These are phyloP conservation scores for Cylloceria caligata DNA, from an alignment of 2,888 invertebrate genomes.

Conservation along the genomic window DNA sequence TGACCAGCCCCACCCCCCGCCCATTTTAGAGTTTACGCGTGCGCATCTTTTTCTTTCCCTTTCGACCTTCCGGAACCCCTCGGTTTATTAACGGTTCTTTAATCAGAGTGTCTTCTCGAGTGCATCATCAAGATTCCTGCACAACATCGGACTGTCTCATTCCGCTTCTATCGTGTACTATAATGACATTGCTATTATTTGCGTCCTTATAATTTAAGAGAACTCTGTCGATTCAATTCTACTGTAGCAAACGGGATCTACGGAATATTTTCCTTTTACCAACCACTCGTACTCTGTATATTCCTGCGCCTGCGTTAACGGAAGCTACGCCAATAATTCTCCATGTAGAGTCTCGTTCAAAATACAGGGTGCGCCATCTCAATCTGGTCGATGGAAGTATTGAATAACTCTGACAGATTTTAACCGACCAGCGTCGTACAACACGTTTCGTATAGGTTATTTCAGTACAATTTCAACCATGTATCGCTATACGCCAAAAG, in stretches of 20 bases:
- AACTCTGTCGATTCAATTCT: constrained; percentile 51
- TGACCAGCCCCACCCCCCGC: constrained; percentile 46
- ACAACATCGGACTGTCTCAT: constrained; percentile 21
- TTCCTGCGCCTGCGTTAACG: neutral
- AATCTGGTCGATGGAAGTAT: too few species aligned
- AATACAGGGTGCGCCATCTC: too few species aligned
- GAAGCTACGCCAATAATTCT: constrained; percentile 14
- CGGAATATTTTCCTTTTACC: constrained; percentile 36
- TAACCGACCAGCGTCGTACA: too few species aligned
- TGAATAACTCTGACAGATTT: too few species aligned
- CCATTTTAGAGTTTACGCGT: constrained; percentile 42
- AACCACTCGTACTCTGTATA: neutral
- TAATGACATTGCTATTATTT: constrained; percentile 44
- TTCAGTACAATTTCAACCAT: too few species aligned
- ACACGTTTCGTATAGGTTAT: too few species aligned
- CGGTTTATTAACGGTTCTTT: constrained; percentile 67
- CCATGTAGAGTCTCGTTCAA: neutral
- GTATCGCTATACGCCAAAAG: too few species aligned
- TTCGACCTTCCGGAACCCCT: constrained; percentile 35
- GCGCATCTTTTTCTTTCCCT: constrained; percentile 46
- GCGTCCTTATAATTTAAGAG: constrained; percentile 61
- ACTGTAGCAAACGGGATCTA: constrained; percentile 32
- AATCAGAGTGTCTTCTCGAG: constrained; percentile 66
- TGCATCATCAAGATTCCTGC: constrained; percentile 66
- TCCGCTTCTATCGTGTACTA: constrained; percentile 15